A percentile compares a stretch with the other conserved stretches of the same genome.
phyloP scores from a whole-genome alignment of 2,797 vertebrate genomes.

The Sebastes goodei region DNA sequence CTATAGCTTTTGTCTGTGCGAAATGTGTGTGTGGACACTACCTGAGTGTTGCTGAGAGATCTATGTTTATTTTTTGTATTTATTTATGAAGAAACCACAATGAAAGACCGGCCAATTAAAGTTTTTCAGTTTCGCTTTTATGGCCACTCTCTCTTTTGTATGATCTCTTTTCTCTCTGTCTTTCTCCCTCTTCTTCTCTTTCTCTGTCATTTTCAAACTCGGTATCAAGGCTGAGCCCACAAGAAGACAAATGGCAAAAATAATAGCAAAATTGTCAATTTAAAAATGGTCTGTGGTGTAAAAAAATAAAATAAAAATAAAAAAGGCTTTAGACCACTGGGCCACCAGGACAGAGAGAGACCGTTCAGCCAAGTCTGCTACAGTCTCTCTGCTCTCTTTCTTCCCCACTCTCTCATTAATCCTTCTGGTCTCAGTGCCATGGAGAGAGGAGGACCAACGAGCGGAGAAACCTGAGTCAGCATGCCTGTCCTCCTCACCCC shows the following conservation, averaged over 20 bases:
- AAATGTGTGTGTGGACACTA: not conserved
- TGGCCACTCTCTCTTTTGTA: not conserved
- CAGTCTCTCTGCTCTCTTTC: conserved; percentile 6
- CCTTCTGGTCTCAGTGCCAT: not conserved
- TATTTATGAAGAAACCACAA: not conserved
- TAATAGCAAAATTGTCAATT: not conserved
- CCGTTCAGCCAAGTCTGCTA: conserved; percentile 4
- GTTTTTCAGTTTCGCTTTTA: not conserved
- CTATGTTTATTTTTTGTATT: not conserved
- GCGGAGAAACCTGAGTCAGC: conserved; percentile 57
- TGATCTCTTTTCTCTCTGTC: not conserved
- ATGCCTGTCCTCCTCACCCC: conserved; percentile 29
- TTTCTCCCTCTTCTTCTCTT: not conserved
- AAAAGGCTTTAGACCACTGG: not conserved
- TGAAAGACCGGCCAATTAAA: not conserved
- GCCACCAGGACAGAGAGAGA: not conserved
- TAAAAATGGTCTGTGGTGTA: not conserved
- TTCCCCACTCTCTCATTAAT: conserved; percentile 46
- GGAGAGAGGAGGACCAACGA: conserved; percentile 4
- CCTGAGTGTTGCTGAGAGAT: not conserved
- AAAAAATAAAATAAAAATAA: not conserved
- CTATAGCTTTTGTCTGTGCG: not conserved
- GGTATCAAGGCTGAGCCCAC: not conserved
- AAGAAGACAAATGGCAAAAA: not conserved
- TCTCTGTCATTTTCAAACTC: not conserved